A percentile compares a stretch with the other conserved stretches of the same genome.
phyloP scores from a whole-genome alignment of 1,140 invertebrate species.

The Coenobita brevimanus region DNA sequence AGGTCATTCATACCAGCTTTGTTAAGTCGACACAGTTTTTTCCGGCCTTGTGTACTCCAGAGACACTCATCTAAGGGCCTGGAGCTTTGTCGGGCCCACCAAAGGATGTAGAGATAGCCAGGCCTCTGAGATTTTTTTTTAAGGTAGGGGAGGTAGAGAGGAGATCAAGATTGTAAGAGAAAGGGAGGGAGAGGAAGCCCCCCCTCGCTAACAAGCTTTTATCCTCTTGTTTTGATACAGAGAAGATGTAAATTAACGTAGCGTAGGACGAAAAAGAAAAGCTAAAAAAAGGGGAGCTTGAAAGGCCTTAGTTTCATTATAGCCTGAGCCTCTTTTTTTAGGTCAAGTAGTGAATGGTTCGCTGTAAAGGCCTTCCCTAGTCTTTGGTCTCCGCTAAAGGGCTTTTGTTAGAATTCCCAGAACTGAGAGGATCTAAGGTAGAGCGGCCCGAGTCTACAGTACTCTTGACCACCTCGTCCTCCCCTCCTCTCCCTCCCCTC shows the following conservation, averaged over 20 bases:
- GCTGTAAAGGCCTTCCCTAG: not conserved
- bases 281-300: too few species aligned
- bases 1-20: conserved; percentile 36
- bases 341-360: conserved; percentile 9
- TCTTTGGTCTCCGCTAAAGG: conserved; percentile 30
- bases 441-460: not conserved
- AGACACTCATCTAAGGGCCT: conserved; percentile 7
- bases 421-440: not conserved
- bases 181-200: too few species aligned
- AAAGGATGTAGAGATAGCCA: conserved; percentile 26
- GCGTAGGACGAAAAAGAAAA: not conserved
- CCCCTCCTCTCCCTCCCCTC: too few species aligned
- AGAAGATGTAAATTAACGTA: conserved; percentile 17
- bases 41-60: conserved; percentile 20
- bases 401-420: conserved; percentile 21
- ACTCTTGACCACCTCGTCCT: not conserved
- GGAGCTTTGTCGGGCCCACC: conserved; percentile 30
- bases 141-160: not conserved
- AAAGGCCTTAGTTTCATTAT: too few species aligned
- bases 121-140: conserved; percentile 5
- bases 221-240: not conserved
- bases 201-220: not conserved
- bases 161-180: conserved; percentile 18
- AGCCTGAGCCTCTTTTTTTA: too few species aligned
- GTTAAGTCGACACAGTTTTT: conserved; percentile 29